Evolutionary conservation across 2,797 vertebrate species (phyloP), one percentile per base, ranked within the genome.

Genomic region (Clarias platycephalus): DNA sequence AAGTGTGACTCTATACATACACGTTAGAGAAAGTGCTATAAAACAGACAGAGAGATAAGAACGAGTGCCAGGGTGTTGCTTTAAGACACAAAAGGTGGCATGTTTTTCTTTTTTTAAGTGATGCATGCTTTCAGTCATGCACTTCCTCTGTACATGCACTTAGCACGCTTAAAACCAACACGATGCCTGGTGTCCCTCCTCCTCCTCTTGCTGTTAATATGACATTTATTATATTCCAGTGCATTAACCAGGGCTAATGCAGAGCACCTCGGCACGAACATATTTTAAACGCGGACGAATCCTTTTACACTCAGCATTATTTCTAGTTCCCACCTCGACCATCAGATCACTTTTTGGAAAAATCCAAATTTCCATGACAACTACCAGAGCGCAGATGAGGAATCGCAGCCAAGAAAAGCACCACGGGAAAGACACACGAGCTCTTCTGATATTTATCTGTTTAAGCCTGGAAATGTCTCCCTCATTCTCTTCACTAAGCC

Each of bases 271-370:
- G 24, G 85, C 77, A 75, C 84, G 88, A 84, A 88, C 86, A 86
- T 44, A 86, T 93, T 93, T 89, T 62, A 93, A 92, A 93, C 90
- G 88, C 91, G 93, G 92, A 92, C 93, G 81, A 92, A 91, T 90
- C 87, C 88, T 92, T 91, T 92, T 91, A 90, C 87, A 88, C 88
- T 89, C 89, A 89, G 90, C 90, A 88, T 86, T 74, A 86, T 79
- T 79, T 44, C 24, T 63, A 63, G 22, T 31, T 62, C 63, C 76
- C 57, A 79, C 76, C 5, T 20, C n/a, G 40, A 62, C 26, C 9
- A 60, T 60, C 75, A 79, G 55, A n/a, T 34, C 22, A 4, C 22
- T 31, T 34, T 79, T 79, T 44, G 34, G 58, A 44, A 44, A 79
- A 63, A 18, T 15, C 3, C 44, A 40, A 22, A 63, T 79, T 79